These are phyloP conservation scores for Syndactyla subalaris DNA, from an alignment of 2,797 vertebrate species.

Conservation along the genomic window DNA sequence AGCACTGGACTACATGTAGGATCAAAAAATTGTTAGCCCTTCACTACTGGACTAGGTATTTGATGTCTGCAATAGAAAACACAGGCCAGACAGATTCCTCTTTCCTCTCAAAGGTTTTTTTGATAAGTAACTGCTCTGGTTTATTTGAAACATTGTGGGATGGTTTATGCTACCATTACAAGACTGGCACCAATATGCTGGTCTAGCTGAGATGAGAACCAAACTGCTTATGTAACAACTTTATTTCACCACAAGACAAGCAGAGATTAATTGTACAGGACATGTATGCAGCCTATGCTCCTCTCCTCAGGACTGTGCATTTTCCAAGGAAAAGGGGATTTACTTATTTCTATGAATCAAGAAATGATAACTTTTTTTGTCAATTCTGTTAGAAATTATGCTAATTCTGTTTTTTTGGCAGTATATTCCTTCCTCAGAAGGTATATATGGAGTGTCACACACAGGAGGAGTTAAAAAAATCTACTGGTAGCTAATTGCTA, in stretches of 20 bases:
- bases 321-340: neutral
- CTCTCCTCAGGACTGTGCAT: neutral
- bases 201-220: neutral
- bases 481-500: neutral
- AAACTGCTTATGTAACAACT: neutral
- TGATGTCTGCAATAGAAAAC: neutral
- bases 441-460: fast-evolving
- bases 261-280: neutral
- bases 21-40: neutral
- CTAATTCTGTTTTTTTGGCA: neutral
- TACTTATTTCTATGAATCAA: neutral
- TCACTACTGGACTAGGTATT: neutral
- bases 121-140: neutral
- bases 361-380: neutral
- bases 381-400: neutral
- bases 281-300: neutral
- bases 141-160: neutral
- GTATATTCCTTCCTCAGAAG: neutral
- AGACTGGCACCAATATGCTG: neutral
- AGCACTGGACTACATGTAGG: neutral
- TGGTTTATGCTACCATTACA: neutral
- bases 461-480: neutral
- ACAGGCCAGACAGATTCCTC: neutral
- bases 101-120: neutral
- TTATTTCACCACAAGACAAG: neutral